Base-by-base conservation (phyloP, 1,140 invertebrate genomes). In the Sipha flava region DNA sequence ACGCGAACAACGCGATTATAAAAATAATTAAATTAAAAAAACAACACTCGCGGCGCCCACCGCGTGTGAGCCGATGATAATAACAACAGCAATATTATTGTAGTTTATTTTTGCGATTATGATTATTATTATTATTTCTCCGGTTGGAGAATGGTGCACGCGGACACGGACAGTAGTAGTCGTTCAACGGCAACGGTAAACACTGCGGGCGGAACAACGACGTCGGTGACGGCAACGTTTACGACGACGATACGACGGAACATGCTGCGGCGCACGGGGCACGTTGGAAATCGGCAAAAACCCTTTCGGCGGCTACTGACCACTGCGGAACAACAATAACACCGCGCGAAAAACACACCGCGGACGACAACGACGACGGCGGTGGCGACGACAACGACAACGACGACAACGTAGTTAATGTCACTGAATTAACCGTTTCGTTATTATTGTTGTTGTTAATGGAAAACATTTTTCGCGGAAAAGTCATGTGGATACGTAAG, bases 401-500 rank as follows among this genome's bases (percentile, higher is more conserved):
- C 59, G 3, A 45, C 21, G 49, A 59, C 52, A 6, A 77, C 52
- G 31, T 16, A 29, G 34, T 77, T 77, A 40, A 6, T 37, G 52
- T 26, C 21, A 26, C 14, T 29, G 40, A 2, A 37, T 52, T 37
- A 34, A 59, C 73, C 52, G 73, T 43, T 34, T 57, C 52, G 6
- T 40, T 59, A 43, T 77, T 43, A 37, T 59, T 59, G 6, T 40
- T 59, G 29, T 77, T 43, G 52, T 59, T 59, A 59, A 59, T 59
- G 73, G 73, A 77, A 77, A 77, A 77, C 73, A 77, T 77, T 77
- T 77, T 77, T 57, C 73, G 73, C 73, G 34, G 73, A 77, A 77
- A 77, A 77, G 73, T 77, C 73, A 59, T 77, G 52, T 59, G 73
- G 52, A 59, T 57, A 77, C 73, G 73, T 77, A 77, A 77, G 73